Base-by-base conservation (phyloP, 2,113 vertebrate species). In the Brienomyrus longianalis region DNA sequence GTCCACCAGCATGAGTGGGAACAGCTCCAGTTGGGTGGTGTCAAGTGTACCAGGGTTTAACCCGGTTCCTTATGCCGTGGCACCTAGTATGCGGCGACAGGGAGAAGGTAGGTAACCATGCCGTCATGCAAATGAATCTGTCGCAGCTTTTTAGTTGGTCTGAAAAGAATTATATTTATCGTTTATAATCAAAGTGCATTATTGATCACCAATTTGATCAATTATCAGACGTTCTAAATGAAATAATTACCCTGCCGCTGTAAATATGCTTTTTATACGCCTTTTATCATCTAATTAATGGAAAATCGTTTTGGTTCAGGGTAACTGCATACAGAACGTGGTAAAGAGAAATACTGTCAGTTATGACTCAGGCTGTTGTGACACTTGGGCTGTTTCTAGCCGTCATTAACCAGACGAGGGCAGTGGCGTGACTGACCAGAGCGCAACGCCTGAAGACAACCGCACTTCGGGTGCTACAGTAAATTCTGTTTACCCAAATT, bases 391-490 rank as follows among this genome's bases (percentile, higher is more conserved):
- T 86, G 84, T 86, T 17, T 52, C 47, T 86, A 50, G 47, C 50
- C n/a, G 11, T 17, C 27, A 35, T 86, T 86, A 51, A 31, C 84
- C 84, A 52, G 48, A 86, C 84, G 84, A 54, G 84, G 84, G 47
- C 84, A 86, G 84, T 52, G 84, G n/a, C 50, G 84, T 35, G 27
- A 54, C 45, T 86, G 84, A 47, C 84, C 84, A 35, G 48, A 86
- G 47, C 47, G 15, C 17, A 23, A 27, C 84, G n/a, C 10, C 48
- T n/a, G 11, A 52, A 11, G 10, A 8, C 13, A n/a, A 7, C 35
- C 9, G 21, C 19, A n/a, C 15, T 47, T 23, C 21, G 48, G 43
- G 45, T 39, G 48, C 21, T n/a, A 23, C 39, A 23, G 35, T 13
- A 84, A 48, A 39, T 48, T 48, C 3, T 84, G 19, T 48, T n/a